phyloP scores from a whole-genome alignment of 2,113 vertebrate species.

The Proteles cristata region DNA sequence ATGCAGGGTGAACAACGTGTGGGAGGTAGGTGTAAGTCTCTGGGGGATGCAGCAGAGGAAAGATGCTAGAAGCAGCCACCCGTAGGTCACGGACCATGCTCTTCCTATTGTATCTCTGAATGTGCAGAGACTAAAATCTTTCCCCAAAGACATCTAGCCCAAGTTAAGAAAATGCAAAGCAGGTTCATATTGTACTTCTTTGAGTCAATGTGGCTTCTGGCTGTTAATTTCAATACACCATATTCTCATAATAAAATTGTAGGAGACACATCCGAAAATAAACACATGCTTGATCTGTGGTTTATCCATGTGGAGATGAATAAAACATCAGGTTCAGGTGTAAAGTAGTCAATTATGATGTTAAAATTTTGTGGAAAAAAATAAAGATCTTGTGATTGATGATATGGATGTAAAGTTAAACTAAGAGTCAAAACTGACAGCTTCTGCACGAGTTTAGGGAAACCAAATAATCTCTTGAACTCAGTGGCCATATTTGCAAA shows the following conservation, averaged over 20 bases:
- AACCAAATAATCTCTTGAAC: neutral
- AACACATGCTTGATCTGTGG: constrained; percentile 45
- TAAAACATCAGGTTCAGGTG: constrained; percentile 68
- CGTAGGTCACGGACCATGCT: neutral
- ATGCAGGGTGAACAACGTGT: neutral
- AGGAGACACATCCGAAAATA: constrained; percentile 66
- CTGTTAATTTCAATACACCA: constrained; percentile 56
- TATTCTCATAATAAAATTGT: constrained; percentile 55
- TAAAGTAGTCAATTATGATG: constrained; percentile 54
- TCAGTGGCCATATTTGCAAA: neutral
- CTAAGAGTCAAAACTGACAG: neutral
- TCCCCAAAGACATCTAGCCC: neutral
- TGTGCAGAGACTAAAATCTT: neutral
- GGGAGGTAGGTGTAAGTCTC: neutral
- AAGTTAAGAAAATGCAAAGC: constrained; percentile 33
- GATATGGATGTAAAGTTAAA: constrained; percentile 36
- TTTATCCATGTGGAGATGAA: constrained; percentile 56
- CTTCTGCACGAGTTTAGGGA: neutral
- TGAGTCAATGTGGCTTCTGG: neutral
- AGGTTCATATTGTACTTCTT: neutral
- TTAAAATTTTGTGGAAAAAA: constrained; percentile 57
- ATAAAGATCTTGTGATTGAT: constrained; percentile 47
- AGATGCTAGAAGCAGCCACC: neutral
- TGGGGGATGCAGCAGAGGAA: neutral
- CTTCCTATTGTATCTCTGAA: neutral